Base-by-base conservation (phyloP, 1,140 invertebrate genomes). In the Drosophila neocordata region DNA sequence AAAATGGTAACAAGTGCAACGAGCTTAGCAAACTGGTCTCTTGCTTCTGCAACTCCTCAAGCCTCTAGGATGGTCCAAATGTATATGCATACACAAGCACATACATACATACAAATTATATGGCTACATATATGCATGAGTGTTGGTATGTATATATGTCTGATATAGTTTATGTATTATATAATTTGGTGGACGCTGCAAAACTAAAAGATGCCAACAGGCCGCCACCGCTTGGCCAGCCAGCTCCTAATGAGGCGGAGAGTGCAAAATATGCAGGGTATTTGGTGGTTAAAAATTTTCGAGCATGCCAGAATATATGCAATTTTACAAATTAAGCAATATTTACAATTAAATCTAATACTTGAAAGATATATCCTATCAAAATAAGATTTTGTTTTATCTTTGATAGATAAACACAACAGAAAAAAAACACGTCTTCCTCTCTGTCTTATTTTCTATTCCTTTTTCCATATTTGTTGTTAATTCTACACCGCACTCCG, bases 1-100 rank as follows among this genome's bases (percentile, higher is more conserved):
- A 80, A 84, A 76, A 85, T 78, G 53, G 81, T 85, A 87, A 82
- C 82, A 87, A 87, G 82, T 87, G 82, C 83, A 79, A 63, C 62
- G 38, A 59, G 79, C 79, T 71, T 65, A 61, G 51, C 61, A 83
- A 82, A 82, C 79, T 82, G 79, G 79, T 79, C 79, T 71, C 75
- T 64, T 70, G 59, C 59, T 71, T 71, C 61, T 70, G 59, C 59
- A 75, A 31, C 9, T 35, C 53, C 18, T 27, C 56, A 35, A 22
- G 57, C 18, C 59, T 51, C 41, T 57, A 18, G 55, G 55, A 57
- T 34, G 53, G 27, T 15, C 53, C 13, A 15, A 27, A 15, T 37
- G 18, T 38, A 48, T 18, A 20, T 20, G 20, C 27, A 24, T 31
- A 15, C 52, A 11, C 15, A 11, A 37, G 55, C 20, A 55, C 12